Base-by-base conservation (phyloP, 2,113 vertebrate species). In the Camelus bactrianus region DNA sequence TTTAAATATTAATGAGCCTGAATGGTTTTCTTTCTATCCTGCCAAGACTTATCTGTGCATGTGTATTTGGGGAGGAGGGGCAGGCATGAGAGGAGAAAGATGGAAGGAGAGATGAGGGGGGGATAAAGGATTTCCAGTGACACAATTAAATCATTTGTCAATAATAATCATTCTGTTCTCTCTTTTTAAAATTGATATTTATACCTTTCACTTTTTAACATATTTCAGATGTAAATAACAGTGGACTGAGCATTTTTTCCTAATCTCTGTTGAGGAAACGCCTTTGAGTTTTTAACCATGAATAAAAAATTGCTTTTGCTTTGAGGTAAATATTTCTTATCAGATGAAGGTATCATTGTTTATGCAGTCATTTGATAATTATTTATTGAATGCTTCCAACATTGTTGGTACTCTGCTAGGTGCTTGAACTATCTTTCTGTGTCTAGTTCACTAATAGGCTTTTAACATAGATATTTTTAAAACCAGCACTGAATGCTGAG, bases 301-400 rank as follows among this genome's bases (percentile, higher is more conserved):
- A 30, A 75, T 56, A 89, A 72, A 69, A 70, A 42, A 80, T 32
- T 80, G 30, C 26, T 72, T 81, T 86, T 38, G n/a, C 54, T 60
- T 64, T 85, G 92, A 76, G 46, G 60, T 85, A 81, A 93, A 86
- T 81, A 52, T 58, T 89, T 12, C 38, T 76, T 76, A 56, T 86
- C 67, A 92, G 80, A n/a, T 72, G 19, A 67, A 86, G 65, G 62
- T 26, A 72, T 76, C n/a, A 54, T 81, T 72, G 28, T 67, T 77
- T 72, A 42, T 73, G 7, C n/a, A 86, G 9, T 86, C 48, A 77
- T 72, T 77, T 90, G 54, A 38, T 72, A 84, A 62, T 73, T 86
- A 86, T 50, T 80, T 88, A 38, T 35, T 42, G 5, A 79, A 62
- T 69, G 26, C 32, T 28, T 70, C 46, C 35, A 67, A 80, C 52